Evolutionary conservation across 2,797 vertebrate species (phyloP).

Genomic region (Gallirallus australis): DNA sequence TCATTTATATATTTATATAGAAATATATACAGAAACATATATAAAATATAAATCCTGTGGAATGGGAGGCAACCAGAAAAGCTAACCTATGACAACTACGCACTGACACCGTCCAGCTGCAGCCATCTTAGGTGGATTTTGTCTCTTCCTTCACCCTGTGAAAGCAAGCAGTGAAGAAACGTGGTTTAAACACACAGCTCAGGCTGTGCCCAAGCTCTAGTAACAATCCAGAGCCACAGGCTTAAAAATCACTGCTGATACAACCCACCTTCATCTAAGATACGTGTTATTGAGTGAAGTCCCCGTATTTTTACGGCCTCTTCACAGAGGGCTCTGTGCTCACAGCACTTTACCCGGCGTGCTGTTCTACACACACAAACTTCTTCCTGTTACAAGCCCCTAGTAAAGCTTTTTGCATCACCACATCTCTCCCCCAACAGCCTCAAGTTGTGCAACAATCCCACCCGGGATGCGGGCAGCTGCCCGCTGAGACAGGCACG

Average conservation of each 20-base stretch:
- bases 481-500: not conserved
- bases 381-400: accelerated
- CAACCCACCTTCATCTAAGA: not conserved
- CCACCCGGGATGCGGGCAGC: accelerated
- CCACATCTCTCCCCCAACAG: not conserved
- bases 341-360: not conserved
- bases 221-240: accelerated
- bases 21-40: conserved; percentile 82
- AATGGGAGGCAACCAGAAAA: conserved; percentile 36
- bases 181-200: not conserved
- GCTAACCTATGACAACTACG: conserved; percentile 19
- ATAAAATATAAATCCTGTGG: conserved; percentile 84
- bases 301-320: not conserved
- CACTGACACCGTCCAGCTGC: conserved; percentile 5
- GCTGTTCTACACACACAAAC: not conserved
- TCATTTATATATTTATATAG: conserved; percentile 80
- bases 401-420: not conserved
- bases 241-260: not conserved
- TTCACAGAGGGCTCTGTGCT: not conserved
- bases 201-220: not conserved
- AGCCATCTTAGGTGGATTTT: conserved; percentile 76
- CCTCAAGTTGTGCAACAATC: not conserved
- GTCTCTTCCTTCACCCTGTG: conserved; percentile 83
- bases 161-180: not conserved
- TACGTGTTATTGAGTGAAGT: not conserved